Conservation (phyloP, 1,140 invertebrate genomes). For the Lordiphosa clarofinis region DNA sequence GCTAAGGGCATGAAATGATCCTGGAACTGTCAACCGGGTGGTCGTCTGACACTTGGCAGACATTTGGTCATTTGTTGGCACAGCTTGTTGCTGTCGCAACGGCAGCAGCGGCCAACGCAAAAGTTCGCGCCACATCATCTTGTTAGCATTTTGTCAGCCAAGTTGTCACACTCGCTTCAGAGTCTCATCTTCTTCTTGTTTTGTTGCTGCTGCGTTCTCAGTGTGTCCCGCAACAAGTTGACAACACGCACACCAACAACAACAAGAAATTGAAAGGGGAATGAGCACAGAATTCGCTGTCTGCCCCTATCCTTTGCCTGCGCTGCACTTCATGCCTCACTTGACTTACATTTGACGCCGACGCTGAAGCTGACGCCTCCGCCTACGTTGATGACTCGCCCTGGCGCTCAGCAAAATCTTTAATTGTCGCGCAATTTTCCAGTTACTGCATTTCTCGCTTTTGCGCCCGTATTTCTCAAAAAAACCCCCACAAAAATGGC, state of each 20-base stretch:
- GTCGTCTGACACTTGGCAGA: conserved; percentile 61
- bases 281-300: conserved; percentile 12
- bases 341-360: conserved; percentile 68
- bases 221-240: conserved; percentile 56
- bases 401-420: conserved; percentile 58
- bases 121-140: conserved; percentile 65
- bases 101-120: conserved; percentile 26
- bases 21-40: conserved; percentile 36
- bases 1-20: conserved; percentile 7
- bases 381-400: conserved; percentile 10
- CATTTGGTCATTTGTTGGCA: conserved; percentile 74
- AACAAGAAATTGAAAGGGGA: neutral
- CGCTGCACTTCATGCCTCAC: conserved; percentile 62
- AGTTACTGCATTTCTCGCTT: conserved; percentile 70
- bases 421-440: conserved; percentile 78
- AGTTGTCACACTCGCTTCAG: conserved; percentile 66
- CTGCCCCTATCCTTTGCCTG: conserved; percentile 27
- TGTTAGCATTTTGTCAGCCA: conserved; percentile 77
- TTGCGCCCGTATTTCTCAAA: conserved; percentile 27
- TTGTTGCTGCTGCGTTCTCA: no score
- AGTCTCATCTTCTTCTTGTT: conserved; percentile 18
- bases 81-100: conserved; percentile 53
- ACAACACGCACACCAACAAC: no score
- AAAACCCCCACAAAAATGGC: no score
- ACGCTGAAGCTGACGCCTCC: conserved; percentile 33